Evolutionary conservation across 2,797 vertebrate genomes (phyloP).

Genomic region (Chromobotia macracanthus): DNA sequence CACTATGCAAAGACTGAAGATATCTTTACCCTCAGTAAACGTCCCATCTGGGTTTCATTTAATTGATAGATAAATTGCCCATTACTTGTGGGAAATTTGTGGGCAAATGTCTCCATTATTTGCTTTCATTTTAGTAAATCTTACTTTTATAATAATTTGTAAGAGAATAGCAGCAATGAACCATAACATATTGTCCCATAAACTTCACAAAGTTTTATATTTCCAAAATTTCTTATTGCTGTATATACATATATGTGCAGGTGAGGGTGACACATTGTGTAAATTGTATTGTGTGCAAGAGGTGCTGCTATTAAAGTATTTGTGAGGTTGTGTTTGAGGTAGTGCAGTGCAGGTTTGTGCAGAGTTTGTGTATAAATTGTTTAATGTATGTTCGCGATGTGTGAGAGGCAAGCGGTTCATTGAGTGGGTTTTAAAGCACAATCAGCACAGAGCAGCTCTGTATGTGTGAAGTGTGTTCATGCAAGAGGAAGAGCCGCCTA

Average conservation of each 20-base stretch:
- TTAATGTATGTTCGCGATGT: constrained; percentile 1
- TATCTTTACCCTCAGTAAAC: background rate
- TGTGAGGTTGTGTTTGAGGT: constrained; percentile 29
- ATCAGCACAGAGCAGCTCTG: constrained; percentile 52
- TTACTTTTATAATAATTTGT: background rate
- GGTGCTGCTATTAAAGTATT: background rate
- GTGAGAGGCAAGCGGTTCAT: background rate
- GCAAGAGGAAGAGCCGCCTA: constrained; percentile 83
- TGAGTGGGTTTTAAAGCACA: constrained; percentile 46
- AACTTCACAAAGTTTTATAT: background rate
- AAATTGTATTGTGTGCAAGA: background rate
- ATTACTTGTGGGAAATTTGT: too few species aligned
- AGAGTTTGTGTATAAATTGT: constrained; percentile 62
- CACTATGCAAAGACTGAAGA: background rate
- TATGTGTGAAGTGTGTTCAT: constrained; percentile 63
- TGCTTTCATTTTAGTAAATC: background rate
- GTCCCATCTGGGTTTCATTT: background rate
- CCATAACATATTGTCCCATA: background rate
- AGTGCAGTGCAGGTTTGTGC: constrained; percentile 51
- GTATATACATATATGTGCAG: background rate
- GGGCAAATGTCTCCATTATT: background rate
- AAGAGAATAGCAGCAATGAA: background rate
- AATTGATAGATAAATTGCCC: background rate
- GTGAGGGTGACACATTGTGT: background rate
- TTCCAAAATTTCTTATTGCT: background rate